A percentile compares a stretch with the other conserved stretches of the same genome.
Evolutionary conservation across 2,113 vertebrate genomes (phyloP).

Genomic region (Ammodytes dubius): DNA sequence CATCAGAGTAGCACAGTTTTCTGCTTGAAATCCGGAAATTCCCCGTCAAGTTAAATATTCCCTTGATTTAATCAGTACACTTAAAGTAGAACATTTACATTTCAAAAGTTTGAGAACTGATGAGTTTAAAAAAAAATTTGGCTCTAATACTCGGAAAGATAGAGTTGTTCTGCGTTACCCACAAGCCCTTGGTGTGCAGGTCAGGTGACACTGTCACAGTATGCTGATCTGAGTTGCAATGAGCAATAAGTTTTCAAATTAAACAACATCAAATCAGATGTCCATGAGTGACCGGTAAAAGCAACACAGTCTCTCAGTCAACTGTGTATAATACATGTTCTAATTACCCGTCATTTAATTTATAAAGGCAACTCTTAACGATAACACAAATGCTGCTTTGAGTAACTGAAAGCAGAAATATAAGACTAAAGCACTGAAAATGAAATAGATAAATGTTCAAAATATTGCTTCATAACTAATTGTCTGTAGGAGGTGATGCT

Average conservation of each 20-base stretch:
- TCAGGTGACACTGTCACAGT: not conserved
- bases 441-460: not conserved
- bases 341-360: conserved; percentile 11
- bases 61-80: conserved; percentile 52
- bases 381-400: conserved; percentile 15
- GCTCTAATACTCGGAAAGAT: conserved; percentile 51
- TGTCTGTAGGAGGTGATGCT: conserved; percentile 16
- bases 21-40: conserved; percentile 25
- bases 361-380: not conserved
- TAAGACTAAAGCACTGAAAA: conserved; percentile 19
- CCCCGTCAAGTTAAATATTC: conserved; percentile 30
- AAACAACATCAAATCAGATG: not conserved
- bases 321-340: conserved; percentile 17
- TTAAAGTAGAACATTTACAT: conserved; percentile 29
- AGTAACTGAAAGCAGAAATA: conserved; percentile 25
- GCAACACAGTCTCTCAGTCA: not conserved
- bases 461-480: not conserved
- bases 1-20: conserved; percentile 23
- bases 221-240: not conserved
- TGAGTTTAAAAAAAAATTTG: conserved; percentile 57
- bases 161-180: conserved; percentile 18
- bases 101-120: conserved; percentile 33
- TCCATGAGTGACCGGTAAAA: not conserved
- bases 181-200: not conserved
- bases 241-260: not conserved